Evolutionary conservation across 1,140 invertebrate genomes (phyloP), one percentile per base, ranked within the genome.

Genomic region (Brachionus angularis): DNA sequence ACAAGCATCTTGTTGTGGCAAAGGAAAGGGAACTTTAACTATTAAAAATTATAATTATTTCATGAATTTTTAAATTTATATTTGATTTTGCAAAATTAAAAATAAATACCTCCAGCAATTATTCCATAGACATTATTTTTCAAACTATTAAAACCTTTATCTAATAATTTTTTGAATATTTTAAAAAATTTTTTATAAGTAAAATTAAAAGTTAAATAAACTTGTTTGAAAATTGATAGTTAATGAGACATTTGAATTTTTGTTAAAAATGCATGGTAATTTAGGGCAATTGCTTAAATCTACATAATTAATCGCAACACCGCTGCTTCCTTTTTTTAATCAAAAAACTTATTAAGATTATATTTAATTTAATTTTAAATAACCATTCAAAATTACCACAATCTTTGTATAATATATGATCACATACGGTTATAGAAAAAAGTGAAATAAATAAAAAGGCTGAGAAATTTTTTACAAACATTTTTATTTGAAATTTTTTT

Each of bases 251-350:
- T 67, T 67, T 23, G 33, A 16, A 34, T 67, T 67, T 50, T 67
- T 67, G 39, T 67, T n/a, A 67, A 67, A 67, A 31, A 27, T 34
- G 10, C 62, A 67, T 33, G 62, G 62, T n/a, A 67, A 42, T 16
- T n/a, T 47, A 14, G 62, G 12, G 16, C 62, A 67, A 5, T 31
- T 31, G 12, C 39, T 33, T 5, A 67, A 8, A n/a, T 58, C 53
- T 23, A 58, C 8, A 4, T n/a, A 21, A 4, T 21, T n/a, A 25
- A 39, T 34, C 1, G 53, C 23, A 0, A 23, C 33, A 21, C 21
- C 33, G 25, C 33, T 58, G 7, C 33, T 39, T 1, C 53, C 53
- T n/a, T n/a, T n/a, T n/a, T n/a, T n/a, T n/a, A n/a, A n/a, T n/a
- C n/a, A n/a, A n/a, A n/a, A n/a, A n/a, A n/a, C n/a, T n/a, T n/a